These are phyloP conservation scores for Tiaroga cobitis DNA, from an alignment of 2,797 vertebrate genomes.

Conservation along the genomic window DNA sequence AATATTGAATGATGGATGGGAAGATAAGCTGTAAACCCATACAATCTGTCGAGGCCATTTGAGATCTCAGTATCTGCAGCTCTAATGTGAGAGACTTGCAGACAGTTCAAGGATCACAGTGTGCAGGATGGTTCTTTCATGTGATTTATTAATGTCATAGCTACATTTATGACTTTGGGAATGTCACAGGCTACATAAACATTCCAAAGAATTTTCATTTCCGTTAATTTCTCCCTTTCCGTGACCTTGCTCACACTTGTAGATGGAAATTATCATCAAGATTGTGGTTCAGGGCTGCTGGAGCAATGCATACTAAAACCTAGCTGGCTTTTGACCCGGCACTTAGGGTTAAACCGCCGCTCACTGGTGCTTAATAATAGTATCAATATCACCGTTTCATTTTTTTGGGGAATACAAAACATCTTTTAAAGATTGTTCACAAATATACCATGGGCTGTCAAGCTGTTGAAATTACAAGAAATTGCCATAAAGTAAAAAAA, in stretches of 20 bases:
- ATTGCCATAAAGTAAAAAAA: too few species aligned
- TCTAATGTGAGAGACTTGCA: conserved; percentile 67
- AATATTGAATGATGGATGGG: conserved; percentile 41
- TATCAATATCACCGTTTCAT: too few species aligned
- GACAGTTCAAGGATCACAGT: conserved; percentile 64
- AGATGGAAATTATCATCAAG: not conserved
- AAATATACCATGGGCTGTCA: too few species aligned
- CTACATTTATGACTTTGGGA: conserved; percentile 65
- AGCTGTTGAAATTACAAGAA: too few species aligned
- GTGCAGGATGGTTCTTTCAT: conserved; percentile 64
- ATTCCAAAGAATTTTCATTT: conserved; percentile 69
- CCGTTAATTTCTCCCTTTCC: conserved; percentile 53
- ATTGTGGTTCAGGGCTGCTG: not conserved
- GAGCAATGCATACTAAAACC: not conserved
- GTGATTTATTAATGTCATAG: conserved; percentile 75
- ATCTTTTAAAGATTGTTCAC: too few species aligned
- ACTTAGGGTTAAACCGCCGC: not conserved
- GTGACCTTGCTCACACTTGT: not conserved
- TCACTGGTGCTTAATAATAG: too few species aligned
- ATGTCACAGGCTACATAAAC: conserved; percentile 68
- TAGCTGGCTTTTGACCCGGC: not conserved
- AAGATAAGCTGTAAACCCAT: conserved; percentile 30
- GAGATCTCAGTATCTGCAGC: conserved; percentile 64
- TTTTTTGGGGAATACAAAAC: too few species aligned
- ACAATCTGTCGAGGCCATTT: conserved; percentile 47